Base-by-base conservation (phyloP, 2,888 invertebrate species). In the Temnothorax rugatulus region DNA sequence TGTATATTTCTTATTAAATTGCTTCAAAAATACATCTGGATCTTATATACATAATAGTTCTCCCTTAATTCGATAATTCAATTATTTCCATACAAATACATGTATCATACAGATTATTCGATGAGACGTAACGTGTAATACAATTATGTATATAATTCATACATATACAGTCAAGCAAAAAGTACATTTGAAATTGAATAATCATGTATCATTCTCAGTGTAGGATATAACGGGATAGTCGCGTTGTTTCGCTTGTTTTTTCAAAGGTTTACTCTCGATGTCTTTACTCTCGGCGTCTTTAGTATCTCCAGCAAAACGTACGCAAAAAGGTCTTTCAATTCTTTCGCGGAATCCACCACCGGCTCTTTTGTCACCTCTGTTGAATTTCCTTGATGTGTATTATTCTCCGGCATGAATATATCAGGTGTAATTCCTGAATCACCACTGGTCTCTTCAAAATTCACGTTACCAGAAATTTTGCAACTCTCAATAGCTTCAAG, bases 151-250 rank as follows among this genome's bases (percentile, higher is more conserved):
- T 4, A 34, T 34, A 34, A 34, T 34, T 34, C 25, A 25, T 2
- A 25, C 25, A 25, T 2, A 2, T 25, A 25, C 2, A 21, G 21
- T 71, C 1, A 13, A 21, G n/a, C 52, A 59, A 74, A 21, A 59
- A 29, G 34, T 29, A 61, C 44, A 25, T 9, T 44, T 64, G 44
- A 64, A n/a, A 18, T 18, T n/a, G 1, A 61, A 64, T 21, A 9
- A 21, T 21, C 3, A 29, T 7, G n/a, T 0, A 44, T 64, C 21
- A 18, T 44, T 21, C 15, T 66, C n/a, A 11, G 41, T 25, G 54
- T 29, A 54, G 4, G 13, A 4, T 77, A 77, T 15, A 54, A 68
- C 13, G 52, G 68, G 68, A 77, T 77, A 77, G 9, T 77, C 11
- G 2, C n/a, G 7, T 29, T 25, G 25, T 66, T 66, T 66, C 21